Conservation (phyloP, 2,113 vertebrate species). For the Actinemys pallida region DNA sequence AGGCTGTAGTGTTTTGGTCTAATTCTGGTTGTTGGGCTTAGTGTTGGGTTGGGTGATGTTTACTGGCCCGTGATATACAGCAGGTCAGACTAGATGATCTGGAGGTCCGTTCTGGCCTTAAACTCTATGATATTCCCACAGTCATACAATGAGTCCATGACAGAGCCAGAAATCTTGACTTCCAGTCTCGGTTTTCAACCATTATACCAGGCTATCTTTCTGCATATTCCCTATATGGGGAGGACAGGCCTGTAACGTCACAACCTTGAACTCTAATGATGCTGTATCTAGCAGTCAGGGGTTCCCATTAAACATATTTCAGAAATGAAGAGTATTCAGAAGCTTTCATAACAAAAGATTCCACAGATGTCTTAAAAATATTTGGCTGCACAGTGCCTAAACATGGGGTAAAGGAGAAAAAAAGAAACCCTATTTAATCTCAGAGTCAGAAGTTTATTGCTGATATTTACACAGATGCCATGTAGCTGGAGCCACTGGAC, state of each 20-base stretch:
- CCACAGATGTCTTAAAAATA: constrained; percentile 21
- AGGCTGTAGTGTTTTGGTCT: neutral
- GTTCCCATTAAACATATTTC: neutral
- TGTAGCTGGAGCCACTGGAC: constrained; percentile 39
- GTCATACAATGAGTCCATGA: neutral
- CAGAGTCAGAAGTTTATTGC: constrained; percentile 44
- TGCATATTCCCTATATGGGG: neutral
- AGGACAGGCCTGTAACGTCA: neutral
- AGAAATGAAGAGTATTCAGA: neutral
- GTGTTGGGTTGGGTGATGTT: neutral
- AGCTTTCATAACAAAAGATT: constrained; percentile 20
- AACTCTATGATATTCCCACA: neutral
- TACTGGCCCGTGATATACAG: neutral
- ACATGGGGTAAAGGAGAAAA: neutral
- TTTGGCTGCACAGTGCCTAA: neutral
- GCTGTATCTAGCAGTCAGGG: neutral
- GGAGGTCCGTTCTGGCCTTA: neutral
- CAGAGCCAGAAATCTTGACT: neutral
- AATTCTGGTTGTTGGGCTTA: neutral
- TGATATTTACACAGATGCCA: constrained; percentile 64
- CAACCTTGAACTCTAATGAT: neutral
- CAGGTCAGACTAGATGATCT: neutral
- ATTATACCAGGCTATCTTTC: neutral
- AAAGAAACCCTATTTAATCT: constrained; percentile 33
- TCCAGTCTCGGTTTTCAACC: neutral